Conservation (phyloP, 2,888 invertebrate genomes). For the Phlogophora meticulosa region DNA sequence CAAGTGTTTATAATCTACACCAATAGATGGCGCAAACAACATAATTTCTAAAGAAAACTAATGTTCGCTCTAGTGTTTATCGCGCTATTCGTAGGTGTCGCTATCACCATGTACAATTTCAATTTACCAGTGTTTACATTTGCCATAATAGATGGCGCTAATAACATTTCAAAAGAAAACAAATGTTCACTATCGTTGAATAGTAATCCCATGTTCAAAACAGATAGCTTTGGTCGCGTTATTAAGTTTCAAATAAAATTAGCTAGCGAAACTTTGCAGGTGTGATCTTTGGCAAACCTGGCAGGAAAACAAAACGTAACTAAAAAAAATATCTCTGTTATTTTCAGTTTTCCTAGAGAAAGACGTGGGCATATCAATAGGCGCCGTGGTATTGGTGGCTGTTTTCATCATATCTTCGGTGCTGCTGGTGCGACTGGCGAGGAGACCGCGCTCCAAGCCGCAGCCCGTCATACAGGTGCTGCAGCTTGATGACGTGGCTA, state of each 20-base stretch:
- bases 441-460: constrained; percentile 78
- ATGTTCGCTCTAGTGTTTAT: not conserved
- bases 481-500: constrained; percentile 85
- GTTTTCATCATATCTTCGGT: constrained; percentile 82
- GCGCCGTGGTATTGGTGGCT: constrained; percentile 80
- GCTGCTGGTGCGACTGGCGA: constrained; percentile 76
- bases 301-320: too few relatives aligned
- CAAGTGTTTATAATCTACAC: not conserved
- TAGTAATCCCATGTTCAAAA: too few relatives aligned
- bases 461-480: constrained; percentile 86
- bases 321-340: not conserved
- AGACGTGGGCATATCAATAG: constrained; percentile 86
- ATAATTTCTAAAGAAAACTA: too few relatives aligned
- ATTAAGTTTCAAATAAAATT: too few relatives aligned
- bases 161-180: not conserved
- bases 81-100: too few relatives aligned
- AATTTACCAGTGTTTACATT: not conserved
- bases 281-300: too few relatives aligned
- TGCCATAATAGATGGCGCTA: constrained; percentile 17
- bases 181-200: too few relatives aligned
- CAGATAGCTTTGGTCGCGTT: too few relatives aligned
- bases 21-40: constrained; percentile 22
- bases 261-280: too few relatives aligned
- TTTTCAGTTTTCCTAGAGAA: constrained; percentile 82
- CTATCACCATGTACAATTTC: not conserved